Base-by-base conservation (phyloP, 2,797 vertebrate genomes). In the Enteromius trimaculatus region DNA sequence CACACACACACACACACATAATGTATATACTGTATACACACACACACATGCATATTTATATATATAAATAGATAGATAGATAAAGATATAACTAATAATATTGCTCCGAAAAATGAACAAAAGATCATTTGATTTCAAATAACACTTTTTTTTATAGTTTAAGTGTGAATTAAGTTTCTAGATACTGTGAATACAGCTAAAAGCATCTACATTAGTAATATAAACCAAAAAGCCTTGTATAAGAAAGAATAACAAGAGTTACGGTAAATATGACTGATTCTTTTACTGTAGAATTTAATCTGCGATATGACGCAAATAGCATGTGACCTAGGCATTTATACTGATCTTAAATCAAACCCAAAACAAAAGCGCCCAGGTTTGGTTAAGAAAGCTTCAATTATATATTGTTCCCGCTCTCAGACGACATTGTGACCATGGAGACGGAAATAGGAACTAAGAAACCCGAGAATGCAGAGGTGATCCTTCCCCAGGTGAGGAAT, bases 361-460 rank as follows among this genome's bases (percentile, higher is more conserved):
- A 42, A 42, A 42, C 39, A 42, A 42, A 42, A 42, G 39, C 8
- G 10, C 39, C 8, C 39, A 42, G 39, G 39, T 42, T 42, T 42
- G 39, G 39, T 42, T 42, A 42, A 42, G 39, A 42, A 42, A 42
- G 39, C 39, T 10, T 42, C 39, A 42, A 42, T 42, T 42, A 42
- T 42, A 42, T 42, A 94, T 94, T 83, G 80, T 89, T 85, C 49
- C 2, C 49, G 21, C 39, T 75, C 55, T 80, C 49, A 65, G 88
- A 89, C 80, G 66, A 90, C 87, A 74, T 51, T 88, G 94, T 94
- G 89, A 74, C 93, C 93, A 94, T 95, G 93, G 94, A 91, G 92
- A 96, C 93, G 72, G 93, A 95, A 95, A 95, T 91, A 87, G 85
- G 92, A 95, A 95, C 93, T 93, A 89, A 87, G 94, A 94, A 95